These are phyloP conservation scores for Amblyornis subalaris DNA, from an alignment of 2,113 vertebrate species.

Conservation along the genomic window DNA sequence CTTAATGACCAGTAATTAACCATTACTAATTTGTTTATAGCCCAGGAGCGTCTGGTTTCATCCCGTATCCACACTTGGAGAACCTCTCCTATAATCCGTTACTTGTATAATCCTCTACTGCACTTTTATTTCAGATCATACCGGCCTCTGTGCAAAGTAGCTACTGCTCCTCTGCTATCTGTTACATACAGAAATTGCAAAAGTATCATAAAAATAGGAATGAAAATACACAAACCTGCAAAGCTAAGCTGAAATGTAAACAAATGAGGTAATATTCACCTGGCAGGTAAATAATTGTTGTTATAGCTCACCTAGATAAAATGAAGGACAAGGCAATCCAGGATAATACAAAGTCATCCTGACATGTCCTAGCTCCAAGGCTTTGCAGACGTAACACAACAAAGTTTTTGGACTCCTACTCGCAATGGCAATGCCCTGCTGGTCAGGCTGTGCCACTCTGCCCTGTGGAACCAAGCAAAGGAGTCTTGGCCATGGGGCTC, in stretches of 20 bases:
- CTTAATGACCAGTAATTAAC: not conserved
- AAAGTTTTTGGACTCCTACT: not conserved
- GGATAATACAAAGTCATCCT: not conserved
- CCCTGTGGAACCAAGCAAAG: not conserved
- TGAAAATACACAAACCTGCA: not conserved
- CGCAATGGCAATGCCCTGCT: not conserved
- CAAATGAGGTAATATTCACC: not conserved
- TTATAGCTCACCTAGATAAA: not conserved
- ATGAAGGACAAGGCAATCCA: not conserved
- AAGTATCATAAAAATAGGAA: not conserved
- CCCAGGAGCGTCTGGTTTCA: not conserved
- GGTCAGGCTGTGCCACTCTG: not conserved
- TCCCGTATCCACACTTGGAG: not conserved
- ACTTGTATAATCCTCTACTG: not conserved
- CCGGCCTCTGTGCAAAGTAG: not conserved
- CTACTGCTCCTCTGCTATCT: not conserved
- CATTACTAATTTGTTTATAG: not conserved
- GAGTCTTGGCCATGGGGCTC: not conserved
- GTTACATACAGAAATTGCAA: not conserved
- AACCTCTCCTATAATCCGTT: not conserved
- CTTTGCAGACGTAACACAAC: not conserved
- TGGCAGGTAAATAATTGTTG: not conserved
- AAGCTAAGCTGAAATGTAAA: not conserved
- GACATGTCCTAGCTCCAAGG: not conserved
- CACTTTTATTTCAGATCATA: not conserved